Conservation (phyloP, 2,113 vertebrate species). For the Cheirogaleus medius region DNA sequence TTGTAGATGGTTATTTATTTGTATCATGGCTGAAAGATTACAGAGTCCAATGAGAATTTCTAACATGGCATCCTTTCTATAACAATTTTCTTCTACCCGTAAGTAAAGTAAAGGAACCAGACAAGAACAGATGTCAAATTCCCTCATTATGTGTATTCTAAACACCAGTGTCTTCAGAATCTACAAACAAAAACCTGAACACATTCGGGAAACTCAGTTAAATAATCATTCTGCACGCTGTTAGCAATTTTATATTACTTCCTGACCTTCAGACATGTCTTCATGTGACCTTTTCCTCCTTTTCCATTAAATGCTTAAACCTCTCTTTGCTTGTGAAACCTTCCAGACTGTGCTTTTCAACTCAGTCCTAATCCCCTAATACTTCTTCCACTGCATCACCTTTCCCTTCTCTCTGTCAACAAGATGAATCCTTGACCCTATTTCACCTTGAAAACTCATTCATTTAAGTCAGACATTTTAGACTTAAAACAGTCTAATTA, state of each 20-base stretch:
- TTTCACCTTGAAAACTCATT: background rate
- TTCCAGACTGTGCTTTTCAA: constrained; percentile 29
- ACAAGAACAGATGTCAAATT: constrained; percentile 80
- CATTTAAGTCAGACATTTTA: background rate
- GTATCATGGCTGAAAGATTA: background rate
- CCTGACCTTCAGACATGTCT: constrained; percentile 65
- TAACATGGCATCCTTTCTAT: constrained; percentile 47
- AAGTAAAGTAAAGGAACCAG: constrained; percentile 71
- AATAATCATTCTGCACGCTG: constrained; percentile 53
- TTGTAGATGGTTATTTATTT: constrained; percentile 33
- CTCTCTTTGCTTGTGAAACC: constrained; percentile 33
- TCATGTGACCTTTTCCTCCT: constrained; percentile 61
- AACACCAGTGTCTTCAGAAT: constrained; percentile 58
- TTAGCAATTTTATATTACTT: constrained; percentile 22
- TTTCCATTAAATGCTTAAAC: constrained; percentile 65
- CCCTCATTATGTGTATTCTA: constrained; percentile 72
- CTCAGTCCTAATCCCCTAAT: constrained; percentile 32
- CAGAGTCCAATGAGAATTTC: background rate
- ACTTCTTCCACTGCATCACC: background rate
- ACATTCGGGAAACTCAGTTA: constrained; percentile 37
- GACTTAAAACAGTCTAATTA: constrained; percentile 30
- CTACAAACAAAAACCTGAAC: constrained; percentile 59
- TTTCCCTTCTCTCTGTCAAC: constrained; percentile 39
- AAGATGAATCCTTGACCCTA: constrained; percentile 35
- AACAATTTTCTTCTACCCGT: constrained; percentile 60